Evolutionary conservation across 2,888 invertebrate genomes (phyloP), one percentile per base, ranked within the genome.

Genomic region (Cancer borealis): DNA sequence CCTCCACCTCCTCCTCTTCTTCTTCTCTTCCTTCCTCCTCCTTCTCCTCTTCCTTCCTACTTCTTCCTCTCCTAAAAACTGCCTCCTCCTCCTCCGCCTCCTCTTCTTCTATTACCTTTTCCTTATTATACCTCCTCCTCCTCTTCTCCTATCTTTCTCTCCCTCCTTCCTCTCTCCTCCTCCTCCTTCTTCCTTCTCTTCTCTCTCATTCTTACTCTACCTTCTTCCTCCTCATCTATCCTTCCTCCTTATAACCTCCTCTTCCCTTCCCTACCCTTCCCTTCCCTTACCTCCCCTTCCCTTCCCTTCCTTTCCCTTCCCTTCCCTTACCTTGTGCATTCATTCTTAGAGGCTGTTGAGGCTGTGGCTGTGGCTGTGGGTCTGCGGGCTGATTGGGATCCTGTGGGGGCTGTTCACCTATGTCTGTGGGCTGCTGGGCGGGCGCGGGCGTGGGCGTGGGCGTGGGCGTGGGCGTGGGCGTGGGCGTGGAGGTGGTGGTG

Each of bases 351-450:
- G 93, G 93, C 45, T 88, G 95, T 17, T 26, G 90, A 96, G 90
- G 96, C 17, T 92, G 94, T n/a, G 73, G 88, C 47, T 66, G 92
- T 26, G 87, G 92, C 21, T 54, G 84, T 3, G 94, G 93, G 3
- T 93, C 88, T 0, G 90, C 92, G 4, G 92, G 92, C 46, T 46
- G 89, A 45, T 84, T 91, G 54, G 66, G 95, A 26, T 92, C 92
- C 8, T n/a, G 87, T 96, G 17, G 96, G 96, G 90, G 96, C 95
- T 79, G 95, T 88, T 91, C 96, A 93, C 92, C 96, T 95, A 46
- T 96, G 94, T 93, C 96, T 95, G 60, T 95, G 39, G 39, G 39
- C 39, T 39, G n/a, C n/a, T n/a, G n/a, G 21, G n/a, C 4, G 66
- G 66, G 21, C 95, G 91, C 95, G 95, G 49, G 96, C 14, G 96